Evolutionary conservation across 2,113 vertebrate species (phyloP), one percentile per base, ranked within the genome.

Genomic region (Spea multiplicata): DNA sequence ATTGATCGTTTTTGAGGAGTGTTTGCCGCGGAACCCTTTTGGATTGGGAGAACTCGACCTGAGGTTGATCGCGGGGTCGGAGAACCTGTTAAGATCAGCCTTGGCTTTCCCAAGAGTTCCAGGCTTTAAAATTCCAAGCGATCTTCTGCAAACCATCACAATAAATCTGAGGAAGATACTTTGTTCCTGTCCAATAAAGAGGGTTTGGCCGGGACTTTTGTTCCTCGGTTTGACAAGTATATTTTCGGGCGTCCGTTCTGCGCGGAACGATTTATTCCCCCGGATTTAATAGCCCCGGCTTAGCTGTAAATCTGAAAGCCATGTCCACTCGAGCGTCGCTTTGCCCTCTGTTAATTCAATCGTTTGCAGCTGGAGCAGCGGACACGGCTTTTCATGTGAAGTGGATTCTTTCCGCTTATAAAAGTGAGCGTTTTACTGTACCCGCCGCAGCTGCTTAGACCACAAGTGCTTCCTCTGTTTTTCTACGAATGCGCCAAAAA

Each of bases 341-440:
- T 30, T 49, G 45, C 49, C 8, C 17, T 3, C 30, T 64, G 52
- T 64, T 30, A n/a, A 53, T 4, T 44, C 16, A 61, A 78, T 78
- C 52, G 47, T 16, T 71, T 65, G 57, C 76, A 78, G 76, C 16
- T 78, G 76, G 76, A 53, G 3, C 17, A 8, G 47, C 10, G 30
- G 30, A 30, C 30, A 30, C 30, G 30, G 45, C 50, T 55, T 49
- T 1, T 68, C 68, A 30, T 70, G 14, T 61, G 65, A 69, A 48
- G 75, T 46, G 30, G 46, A 70, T 61, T 61, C 16, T 48, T 76
- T 69, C 66, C 53, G 57, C 16, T 9, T 70, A 59, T 70, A 59
- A 50, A 13, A 55, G 3, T 14, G 45, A 16, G 48, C 49, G 44
- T 48, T 48, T 16, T 57, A 17, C 5, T 69, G 68, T 3, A 62